Conservation (phyloP, 2,888 invertebrate species). For the Monoplex corrugatus region DNA sequence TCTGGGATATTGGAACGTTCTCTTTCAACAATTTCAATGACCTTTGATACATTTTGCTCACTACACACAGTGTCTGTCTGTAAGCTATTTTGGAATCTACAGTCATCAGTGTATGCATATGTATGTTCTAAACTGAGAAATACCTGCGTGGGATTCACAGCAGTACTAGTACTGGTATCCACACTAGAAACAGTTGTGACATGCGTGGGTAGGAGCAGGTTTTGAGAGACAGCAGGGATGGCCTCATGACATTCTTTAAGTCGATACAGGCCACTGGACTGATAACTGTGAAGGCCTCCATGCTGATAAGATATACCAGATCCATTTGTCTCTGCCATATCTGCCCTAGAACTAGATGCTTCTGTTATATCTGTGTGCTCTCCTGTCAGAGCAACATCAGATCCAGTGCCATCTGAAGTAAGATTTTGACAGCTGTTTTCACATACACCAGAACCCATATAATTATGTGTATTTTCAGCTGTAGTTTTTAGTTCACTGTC, state of each 20-base stretch:
- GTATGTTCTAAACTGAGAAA: neutral
- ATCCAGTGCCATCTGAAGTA: neutral
- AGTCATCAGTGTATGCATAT: neutral
- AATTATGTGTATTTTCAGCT: neutral
- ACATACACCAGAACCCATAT: neutral
- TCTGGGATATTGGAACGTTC: neutral
- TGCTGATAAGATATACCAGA: neutral
- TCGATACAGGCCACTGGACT: neutral
- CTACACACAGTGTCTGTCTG: neutral
- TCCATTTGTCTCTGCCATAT: neutral
- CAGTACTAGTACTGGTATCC: neutral
- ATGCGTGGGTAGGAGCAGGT: neutral
- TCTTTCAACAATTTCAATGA: neutral
- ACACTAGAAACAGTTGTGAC: neutral
- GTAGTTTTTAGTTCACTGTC: neutral
- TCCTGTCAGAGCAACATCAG: too few species aligned
- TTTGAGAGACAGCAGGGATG: neutral
- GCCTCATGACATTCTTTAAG: neutral
- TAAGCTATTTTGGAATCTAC: neutral
- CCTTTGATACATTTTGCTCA: neutral
- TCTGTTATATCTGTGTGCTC: neutral
- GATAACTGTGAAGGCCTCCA: neutral
- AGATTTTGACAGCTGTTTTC: neutral
- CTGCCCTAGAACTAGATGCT: neutral
- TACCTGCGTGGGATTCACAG: neutral